A percentile compares a stretch with the other conserved stretches of the same genome.
phyloP scores from a whole-genome alignment of 2,113 vertebrate species.

The Lagopus muta region DNA sequence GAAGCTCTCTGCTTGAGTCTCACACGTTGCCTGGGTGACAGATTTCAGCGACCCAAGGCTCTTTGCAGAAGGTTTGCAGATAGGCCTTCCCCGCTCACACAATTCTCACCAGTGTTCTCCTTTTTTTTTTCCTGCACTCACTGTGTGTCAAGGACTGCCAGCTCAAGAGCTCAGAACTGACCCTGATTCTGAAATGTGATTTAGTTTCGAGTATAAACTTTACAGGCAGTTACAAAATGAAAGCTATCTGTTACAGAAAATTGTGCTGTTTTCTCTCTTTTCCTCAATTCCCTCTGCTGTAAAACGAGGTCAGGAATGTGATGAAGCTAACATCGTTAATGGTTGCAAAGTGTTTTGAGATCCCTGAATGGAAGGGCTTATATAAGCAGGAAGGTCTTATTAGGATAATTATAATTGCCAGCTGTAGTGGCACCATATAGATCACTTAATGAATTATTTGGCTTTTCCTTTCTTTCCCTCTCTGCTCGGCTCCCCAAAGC shows the following conservation, averaged over 20 bases:
- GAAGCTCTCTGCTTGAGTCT: neutral
- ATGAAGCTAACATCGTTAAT: constrained; percentile 58
- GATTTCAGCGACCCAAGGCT: neutral
- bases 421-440: constrained; percentile 37
- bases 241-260: constrained; percentile 7
- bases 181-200: neutral
- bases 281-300: constrained; percentile 34
- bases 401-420: constrained; percentile 58
- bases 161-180: neutral
- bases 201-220: constrained; percentile 13
- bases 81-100: neutral
- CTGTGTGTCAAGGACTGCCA: neutral
- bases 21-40: neutral
- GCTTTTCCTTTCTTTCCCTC: constrained; percentile 32
- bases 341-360: constrained; percentile 53
- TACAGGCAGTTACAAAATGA: neutral
- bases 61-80: neutral
- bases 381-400: constrained; percentile 45
- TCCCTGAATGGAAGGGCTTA: constrained; percentile 43
- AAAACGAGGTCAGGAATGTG: constrained; percentile 45
- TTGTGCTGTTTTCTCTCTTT: constrained; percentile 33
- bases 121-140: neutral
- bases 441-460: constrained; percentile 57
- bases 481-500: neutral
- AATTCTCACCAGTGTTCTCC: neutral